phyloP scores from a whole-genome alignment of 2,113 vertebrate genomes.

The Kobus ellipsiprymnus region DNA sequence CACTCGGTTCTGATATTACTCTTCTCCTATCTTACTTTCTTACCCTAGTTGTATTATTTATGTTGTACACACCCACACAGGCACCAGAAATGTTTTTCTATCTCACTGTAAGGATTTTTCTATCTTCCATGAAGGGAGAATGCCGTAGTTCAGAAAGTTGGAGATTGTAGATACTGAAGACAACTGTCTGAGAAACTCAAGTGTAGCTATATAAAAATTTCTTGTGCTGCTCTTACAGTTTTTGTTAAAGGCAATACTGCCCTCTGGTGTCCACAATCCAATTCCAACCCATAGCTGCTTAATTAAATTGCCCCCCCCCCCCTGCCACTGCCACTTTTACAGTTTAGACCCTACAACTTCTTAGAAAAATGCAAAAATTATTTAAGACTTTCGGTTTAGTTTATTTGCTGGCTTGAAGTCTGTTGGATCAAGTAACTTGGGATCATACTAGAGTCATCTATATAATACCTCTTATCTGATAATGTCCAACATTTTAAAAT shows the following conservation, averaged over 20 bases:
- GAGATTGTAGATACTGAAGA: slow-evolving; percentile 17
- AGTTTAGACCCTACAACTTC: background rate
- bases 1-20: background rate
- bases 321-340: background rate
- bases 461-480: background rate
- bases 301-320: too few relatives aligned
- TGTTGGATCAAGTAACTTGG: slow-evolving; percentile 5
- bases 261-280: slow-evolving; percentile 70
- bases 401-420: slow-evolving; percentile 28
- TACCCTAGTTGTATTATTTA: background rate
- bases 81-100: background rate
- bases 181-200: background rate
- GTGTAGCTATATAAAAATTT: background rate
- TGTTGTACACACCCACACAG: background rate
- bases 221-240: background rate
- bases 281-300: background rate
- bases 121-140: background rate
- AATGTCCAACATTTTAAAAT: background rate
- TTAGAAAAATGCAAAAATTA: slow-evolving; percentile 1
- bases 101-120: background rate
- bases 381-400: slow-evolving; percentile 30
- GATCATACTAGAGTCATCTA: background rate
- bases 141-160: background rate
- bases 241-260: slow-evolving; percentile 69
- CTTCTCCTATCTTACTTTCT: background rate